Evolutionary conservation across 2,797 vertebrate genomes (phyloP).

Genomic region (Cygnus olor): DNA sequence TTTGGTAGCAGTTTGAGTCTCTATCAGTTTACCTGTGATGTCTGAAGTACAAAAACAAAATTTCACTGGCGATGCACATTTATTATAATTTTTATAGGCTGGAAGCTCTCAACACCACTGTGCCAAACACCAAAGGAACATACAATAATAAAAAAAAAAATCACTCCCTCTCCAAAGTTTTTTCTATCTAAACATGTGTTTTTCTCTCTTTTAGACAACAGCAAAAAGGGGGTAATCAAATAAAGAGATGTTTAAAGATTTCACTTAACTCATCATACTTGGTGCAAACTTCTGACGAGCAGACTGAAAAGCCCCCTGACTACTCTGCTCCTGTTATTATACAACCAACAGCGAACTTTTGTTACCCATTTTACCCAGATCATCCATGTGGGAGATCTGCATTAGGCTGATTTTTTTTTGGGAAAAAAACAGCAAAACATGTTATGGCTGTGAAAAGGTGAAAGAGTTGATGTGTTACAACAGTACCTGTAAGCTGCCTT

Average conservation of each 20-base stretch:
- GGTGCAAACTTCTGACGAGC: not conserved
- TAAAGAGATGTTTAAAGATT: not conserved
- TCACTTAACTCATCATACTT: not conserved
- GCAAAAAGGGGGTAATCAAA: not conserved
- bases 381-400: not conserved
- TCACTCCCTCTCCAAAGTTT: not conserved
- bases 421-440: not conserved
- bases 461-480: not conserved
- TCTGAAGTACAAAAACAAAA: not conserved
- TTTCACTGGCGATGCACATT: not conserved
- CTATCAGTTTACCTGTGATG: conserved; percentile 29
- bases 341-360: not conserved
- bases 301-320: not conserved
- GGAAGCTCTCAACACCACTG: not conserved
- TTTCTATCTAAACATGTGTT: not conserved
- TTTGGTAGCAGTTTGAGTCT: not conserved
- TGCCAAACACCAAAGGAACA: not conserved
- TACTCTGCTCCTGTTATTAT: not conserved
- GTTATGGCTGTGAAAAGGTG: not conserved
- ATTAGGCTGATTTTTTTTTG: not conserved
- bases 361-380: not conserved
- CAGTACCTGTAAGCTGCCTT: not conserved
- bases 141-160: not conserved
- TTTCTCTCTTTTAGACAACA: not conserved
- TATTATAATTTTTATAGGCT: not conserved